Percentiles rank a stretch among this genome's conserved stretches.
phyloP scores from a whole-genome alignment of 2,797 vertebrate species.

The Chromis chromis region DNA sequence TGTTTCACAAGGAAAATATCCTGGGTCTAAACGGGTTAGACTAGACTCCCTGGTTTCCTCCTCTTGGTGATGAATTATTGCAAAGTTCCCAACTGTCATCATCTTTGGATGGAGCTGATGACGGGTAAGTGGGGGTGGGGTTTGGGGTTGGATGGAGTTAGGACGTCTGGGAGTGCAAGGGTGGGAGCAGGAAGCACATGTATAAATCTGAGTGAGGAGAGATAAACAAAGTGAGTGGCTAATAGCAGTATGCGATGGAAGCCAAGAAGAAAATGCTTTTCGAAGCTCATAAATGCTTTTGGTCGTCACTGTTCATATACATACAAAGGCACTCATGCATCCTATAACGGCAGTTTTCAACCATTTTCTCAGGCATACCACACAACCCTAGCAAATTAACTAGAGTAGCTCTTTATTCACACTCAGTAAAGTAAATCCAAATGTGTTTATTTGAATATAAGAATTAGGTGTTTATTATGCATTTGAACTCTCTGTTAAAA shows the following conservation, averaged over 20 bases:
- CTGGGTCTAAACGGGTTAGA: constrained; percentile 44
- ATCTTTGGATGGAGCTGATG: constrained; percentile 66
- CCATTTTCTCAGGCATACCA: not conserved
- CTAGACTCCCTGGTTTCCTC: constrained; percentile 62
- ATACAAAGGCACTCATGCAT: not conserved
- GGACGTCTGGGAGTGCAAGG: constrained; percentile 68
- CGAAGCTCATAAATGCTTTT: constrained; percentile 39
- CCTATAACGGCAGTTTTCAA: not conserved
- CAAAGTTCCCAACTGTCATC: constrained; percentile 68
- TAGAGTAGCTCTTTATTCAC: not conserved
- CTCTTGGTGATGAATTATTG: constrained; percentile 72
- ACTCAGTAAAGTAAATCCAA: too few relatives aligned
- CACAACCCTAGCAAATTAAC: not conserved
- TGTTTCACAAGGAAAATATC: constrained; percentile 14
- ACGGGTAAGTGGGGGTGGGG: constrained; percentile 58
- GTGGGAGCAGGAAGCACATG: constrained; percentile 79
- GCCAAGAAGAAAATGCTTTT: constrained; percentile 52
- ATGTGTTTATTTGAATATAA: too few relatives aligned
- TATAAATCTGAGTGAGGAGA: constrained; percentile 69
- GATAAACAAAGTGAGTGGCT: constrained; percentile 73
- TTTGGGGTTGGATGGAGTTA: constrained; percentile 52
- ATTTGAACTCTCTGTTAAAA: too few relatives aligned
- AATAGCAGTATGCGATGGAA: constrained; percentile 52
- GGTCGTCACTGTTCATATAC: not conserved
- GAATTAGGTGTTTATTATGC: not conserved